phyloP scores from a whole-genome alignment of 1,140 invertebrate species.

The Euwallacea fornicatus region DNA sequence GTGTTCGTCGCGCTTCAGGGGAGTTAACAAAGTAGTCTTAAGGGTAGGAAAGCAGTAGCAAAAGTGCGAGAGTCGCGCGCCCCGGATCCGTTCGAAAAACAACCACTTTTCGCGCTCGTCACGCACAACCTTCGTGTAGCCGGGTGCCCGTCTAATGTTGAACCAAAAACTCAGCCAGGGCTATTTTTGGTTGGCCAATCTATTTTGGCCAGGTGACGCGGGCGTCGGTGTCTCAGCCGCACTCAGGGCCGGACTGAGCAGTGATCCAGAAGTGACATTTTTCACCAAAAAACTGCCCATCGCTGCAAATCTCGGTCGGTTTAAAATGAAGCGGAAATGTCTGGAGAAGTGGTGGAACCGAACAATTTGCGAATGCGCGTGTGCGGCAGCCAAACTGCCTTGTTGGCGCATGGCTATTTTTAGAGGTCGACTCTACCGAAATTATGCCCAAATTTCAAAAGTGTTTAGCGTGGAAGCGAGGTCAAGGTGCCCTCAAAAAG shows the following conservation, averaged over 20 bases:
- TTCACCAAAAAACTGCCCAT: too few relatives aligned
- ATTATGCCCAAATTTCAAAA: too few relatives aligned
- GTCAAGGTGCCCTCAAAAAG: too few relatives aligned
- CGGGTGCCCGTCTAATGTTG: background rate
- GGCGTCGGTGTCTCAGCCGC: background rate
- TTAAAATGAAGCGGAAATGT: too few relatives aligned
- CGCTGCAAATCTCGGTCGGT: too few relatives aligned
- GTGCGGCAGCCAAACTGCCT: too few relatives aligned
- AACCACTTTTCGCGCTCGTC: constrained; percentile 9
- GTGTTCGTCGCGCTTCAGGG: background rate
- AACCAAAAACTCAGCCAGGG: background rate
- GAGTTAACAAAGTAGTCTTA: background rate
- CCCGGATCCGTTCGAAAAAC: constrained; percentile 7
- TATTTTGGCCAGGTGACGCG: constrained; percentile 4
- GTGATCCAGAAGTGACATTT: background rate
- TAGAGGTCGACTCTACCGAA: too few relatives aligned
- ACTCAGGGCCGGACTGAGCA: too few relatives aligned
- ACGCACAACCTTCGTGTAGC: background rate
- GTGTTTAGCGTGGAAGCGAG: too few relatives aligned
- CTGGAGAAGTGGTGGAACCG: too few relatives aligned
- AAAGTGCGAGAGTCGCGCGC: constrained; percentile 3
- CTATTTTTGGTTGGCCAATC: constrained; percentile 1
- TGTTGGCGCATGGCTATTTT: too few relatives aligned
- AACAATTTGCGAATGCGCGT: too few relatives aligned
- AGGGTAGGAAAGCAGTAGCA: background rate